phyloP scores from a whole-genome alignment of 2,888 invertebrate species.

The Drosophila eohydei region DNA sequence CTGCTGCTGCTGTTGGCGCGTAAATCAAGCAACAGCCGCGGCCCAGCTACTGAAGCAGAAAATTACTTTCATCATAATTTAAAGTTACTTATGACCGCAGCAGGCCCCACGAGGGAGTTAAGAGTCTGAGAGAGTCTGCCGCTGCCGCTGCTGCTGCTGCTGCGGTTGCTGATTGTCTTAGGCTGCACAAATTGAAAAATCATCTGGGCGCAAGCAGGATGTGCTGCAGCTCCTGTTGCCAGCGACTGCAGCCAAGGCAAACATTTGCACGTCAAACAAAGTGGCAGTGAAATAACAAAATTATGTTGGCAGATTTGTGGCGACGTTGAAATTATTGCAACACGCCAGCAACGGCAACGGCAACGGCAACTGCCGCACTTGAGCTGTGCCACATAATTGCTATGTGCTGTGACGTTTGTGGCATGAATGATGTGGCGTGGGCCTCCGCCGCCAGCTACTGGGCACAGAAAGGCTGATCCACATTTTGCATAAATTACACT shows the following conservation, averaged over 20 bases:
- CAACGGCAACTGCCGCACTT: constrained; percentile 40
- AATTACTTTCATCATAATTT: constrained; percentile 83
- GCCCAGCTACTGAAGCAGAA: constrained; percentile 82
- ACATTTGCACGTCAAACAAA: constrained; percentile 80
- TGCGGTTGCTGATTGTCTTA: constrained; percentile 65
- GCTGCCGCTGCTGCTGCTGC: constrained; percentile 29
- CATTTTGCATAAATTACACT: constrained; percentile 79
- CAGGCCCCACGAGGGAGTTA: constrained; percentile 23
- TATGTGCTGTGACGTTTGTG: constrained; percentile 69
- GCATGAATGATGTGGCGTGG: constrained; percentile 79
- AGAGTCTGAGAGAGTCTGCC: constrained; percentile 25
- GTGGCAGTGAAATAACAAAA: constrained; percentile 80
- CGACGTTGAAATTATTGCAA: constrained; percentile 74
- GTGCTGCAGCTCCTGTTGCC: constrained; percentile 43
- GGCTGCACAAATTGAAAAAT: constrained; percentile 78
- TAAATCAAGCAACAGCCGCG: constrained; percentile 66
- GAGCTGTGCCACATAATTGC: constrained; percentile 65
- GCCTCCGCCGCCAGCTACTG: constrained; percentile 57
- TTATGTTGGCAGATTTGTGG: constrained; percentile 80
- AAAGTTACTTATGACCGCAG: constrained; percentile 76
- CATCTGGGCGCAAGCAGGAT: constrained; percentile 70
- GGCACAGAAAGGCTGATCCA: constrained; percentile 42
- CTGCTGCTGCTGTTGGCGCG: constrained; percentile 42
- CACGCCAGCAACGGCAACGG: constrained; percentile 31
- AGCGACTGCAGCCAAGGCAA: constrained; percentile 51